A percentile compares a stretch with the other conserved stretches of the same genome.
phyloP scores from a whole-genome alignment of 2,888 invertebrate species.

The Acanthosepion pharaonis region DNA sequence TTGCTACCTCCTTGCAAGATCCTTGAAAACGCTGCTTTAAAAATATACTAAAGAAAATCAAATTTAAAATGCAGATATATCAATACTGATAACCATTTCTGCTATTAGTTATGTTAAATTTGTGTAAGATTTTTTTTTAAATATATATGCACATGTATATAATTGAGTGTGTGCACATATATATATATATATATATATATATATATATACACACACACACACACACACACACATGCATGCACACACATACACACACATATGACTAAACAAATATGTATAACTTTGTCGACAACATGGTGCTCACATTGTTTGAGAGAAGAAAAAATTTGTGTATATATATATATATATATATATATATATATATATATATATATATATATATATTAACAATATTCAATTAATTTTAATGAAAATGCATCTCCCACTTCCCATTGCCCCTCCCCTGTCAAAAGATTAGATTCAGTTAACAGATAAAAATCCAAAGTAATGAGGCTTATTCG shows the following conservation, averaged over 20 bases:
- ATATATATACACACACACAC: no score
- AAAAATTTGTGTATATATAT: neutral
- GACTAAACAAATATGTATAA: neutral
- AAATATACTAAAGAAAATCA: neutral
- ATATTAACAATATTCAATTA: neutral
- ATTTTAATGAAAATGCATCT: neutral
- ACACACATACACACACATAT: neutral
- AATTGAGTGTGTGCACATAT: neutral
- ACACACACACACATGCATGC: neutral
- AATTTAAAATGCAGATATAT: slow-evolving; percentile 6
- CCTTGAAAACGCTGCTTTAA: slow-evolving; percentile 33
- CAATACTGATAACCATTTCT: neutral
- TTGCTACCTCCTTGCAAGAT: slow-evolving; percentile 33
- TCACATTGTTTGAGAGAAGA: slow-evolving; percentile 21
- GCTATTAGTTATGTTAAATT: slow-evolving; percentile 23
- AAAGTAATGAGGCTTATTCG: neutral
- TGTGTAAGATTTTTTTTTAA: neutral
- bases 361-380: neutral
- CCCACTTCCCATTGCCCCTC: neutral
- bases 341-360: no score
- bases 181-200: neutral
- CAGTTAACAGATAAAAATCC: neutral
- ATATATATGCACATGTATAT: neutral
- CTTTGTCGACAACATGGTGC: slow-evolving; percentile 33
- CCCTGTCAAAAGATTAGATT: neutral